These are phyloP conservation scores for Rhea americana DNA, from an alignment of 2,113 vertebrate species.

Conservation along the genomic window DNA sequence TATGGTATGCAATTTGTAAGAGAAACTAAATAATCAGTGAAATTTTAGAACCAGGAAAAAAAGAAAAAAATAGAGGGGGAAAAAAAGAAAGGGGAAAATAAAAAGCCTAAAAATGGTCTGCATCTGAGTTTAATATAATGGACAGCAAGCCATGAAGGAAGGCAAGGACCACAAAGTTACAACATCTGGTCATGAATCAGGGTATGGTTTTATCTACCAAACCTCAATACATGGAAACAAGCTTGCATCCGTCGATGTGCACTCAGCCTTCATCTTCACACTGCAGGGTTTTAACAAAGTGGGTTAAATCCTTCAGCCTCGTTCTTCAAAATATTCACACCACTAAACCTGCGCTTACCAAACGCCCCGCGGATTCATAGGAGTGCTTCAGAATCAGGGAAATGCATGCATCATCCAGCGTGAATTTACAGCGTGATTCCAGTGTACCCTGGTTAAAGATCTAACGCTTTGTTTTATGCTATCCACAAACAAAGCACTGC, in stretches of 20 bases:
- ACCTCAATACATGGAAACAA: not conserved
- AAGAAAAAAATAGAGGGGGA: not conserved
- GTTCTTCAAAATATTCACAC: not conserved
- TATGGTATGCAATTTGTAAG: not conserved
- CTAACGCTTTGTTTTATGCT: not conserved
- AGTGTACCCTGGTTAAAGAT: not conserved
- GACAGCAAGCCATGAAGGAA: not conserved
- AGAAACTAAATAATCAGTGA: not conserved
- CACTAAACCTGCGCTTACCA: not conserved
- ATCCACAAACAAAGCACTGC: not conserved
- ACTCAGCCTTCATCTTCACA: not conserved
- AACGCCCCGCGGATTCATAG: not conserved
- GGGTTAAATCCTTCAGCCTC: not conserved
- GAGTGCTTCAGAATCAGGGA: not conserved
- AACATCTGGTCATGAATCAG: not conserved
- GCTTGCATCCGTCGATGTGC: not conserved
- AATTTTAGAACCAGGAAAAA: not conserved
- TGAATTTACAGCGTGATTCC: not conserved
- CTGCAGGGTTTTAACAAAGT: not conserved
- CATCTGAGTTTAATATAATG: not conserved
- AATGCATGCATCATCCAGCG: not conserved
- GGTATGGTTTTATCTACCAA: not conserved
- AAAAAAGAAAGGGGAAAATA: not conserved
- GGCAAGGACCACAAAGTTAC: not conserved
- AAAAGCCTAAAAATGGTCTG: not conserved